Conservation (phyloP, 92 coral and sea anemone species). For the Actinernus sp. region DNA sequence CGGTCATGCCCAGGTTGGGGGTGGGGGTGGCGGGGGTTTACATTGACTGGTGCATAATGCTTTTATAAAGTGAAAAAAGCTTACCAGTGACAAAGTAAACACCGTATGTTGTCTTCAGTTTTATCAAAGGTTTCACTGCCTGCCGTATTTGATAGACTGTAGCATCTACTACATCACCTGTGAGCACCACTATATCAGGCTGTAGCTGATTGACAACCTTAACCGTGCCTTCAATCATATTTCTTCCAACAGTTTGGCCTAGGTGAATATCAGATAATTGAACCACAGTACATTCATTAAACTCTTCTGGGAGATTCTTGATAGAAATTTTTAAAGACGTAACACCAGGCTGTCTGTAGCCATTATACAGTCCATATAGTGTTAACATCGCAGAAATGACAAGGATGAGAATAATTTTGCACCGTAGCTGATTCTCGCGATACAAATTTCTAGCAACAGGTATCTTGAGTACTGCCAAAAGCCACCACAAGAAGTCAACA, state of each 20-base stretch:
- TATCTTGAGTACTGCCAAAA: constrained; percentile 19
- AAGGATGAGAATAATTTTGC: constrained; percentile 51
- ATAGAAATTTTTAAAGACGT: constrained; percentile 61
- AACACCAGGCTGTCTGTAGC: constrained; percentile 52
- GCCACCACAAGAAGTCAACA: constrained; percentile 42
- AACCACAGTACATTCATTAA: constrained; percentile 64
- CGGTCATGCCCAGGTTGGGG: background rate
- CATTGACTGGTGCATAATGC: no score
- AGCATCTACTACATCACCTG: constrained; percentile 87
- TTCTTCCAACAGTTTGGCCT: constrained; percentile 81
- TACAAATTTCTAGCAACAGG: constrained; percentile 16
- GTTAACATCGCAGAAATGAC: constrained; percentile 39
- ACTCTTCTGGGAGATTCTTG: constrained; percentile 64
- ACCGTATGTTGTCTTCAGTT: constrained; percentile 80
- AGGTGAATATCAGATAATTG: constrained; percentile 86
- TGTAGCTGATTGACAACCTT: constrained; percentile 59
- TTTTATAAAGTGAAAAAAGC: no score
- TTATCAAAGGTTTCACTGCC: constrained; percentile 81
- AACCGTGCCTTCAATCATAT: constrained; percentile 66
- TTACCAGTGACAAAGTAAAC: constrained; percentile 82
- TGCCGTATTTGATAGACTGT: constrained; percentile 80
- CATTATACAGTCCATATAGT: constrained; percentile 52
- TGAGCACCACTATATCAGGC: constrained; percentile 77
- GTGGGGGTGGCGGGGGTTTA: no score
- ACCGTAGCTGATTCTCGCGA: constrained; percentile 28